A percentile compares a stretch with the other conserved stretches of the same genome.
These are phyloP conservation scores for Linnaemya vulpina DNA, from an alignment of 2,888 invertebrate genomes.

Conservation along the genomic window DNA sequence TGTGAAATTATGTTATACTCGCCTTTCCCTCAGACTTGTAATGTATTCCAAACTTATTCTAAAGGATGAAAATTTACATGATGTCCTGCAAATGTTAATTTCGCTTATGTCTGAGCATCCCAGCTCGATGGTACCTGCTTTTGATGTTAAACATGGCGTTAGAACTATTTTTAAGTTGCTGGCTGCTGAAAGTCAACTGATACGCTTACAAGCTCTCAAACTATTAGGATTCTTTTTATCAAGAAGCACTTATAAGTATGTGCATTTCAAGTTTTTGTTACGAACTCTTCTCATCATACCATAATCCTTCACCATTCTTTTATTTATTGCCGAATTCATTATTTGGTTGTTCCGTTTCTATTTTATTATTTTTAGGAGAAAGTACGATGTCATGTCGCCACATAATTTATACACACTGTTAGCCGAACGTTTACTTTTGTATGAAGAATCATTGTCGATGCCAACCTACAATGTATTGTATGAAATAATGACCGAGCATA, in stretches of 20 bases:
- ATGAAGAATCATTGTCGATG: conserved; percentile 94
- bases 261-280: conserved; percentile 65
- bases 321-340: conserved; percentile 8
- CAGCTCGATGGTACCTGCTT: conserved; percentile 99
- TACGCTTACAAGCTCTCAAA: conserved; percentile 97
- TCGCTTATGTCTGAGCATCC: conserved; percentile 99
- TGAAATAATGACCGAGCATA: conserved; percentile 99
- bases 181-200: conserved; percentile 97
- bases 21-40: background rate
- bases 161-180: conserved; percentile 98
- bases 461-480: conserved; percentile 99
- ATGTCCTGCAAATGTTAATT: conserved; percentile 98
- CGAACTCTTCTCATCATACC: background rate
- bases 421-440: conserved; percentile 94
- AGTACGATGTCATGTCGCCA: conserved; percentile 99
- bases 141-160: conserved; percentile 98
- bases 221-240: conserved; percentile 98
- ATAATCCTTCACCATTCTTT: background rate
- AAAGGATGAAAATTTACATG: conserved; percentile 97
- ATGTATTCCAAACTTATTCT: background rate
- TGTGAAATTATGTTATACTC: too few species aligned
- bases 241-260: conserved; percentile 98
- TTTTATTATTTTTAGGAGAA: conserved; percentile 87
- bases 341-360: conserved; percentile 37
- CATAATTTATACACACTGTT: conserved; percentile 98